Base-by-base conservation (phyloP, 2,113 vertebrate genomes). In the Clarias magur region DNA sequence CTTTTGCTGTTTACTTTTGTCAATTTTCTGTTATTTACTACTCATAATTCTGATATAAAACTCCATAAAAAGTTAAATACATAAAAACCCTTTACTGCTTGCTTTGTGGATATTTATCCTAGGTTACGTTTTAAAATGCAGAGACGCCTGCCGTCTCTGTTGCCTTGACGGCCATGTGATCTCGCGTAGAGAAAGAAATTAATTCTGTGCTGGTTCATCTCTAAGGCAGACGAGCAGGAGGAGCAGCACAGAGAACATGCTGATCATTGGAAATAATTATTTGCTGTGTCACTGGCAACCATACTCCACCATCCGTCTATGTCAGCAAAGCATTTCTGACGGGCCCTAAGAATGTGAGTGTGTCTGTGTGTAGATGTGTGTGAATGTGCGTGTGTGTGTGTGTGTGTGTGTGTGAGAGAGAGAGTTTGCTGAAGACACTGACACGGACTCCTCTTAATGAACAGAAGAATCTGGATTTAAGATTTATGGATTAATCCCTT, bases 401-500 rank as follows among this genome's bases (percentile, higher is more conserved):
- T 25, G 72, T 4, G 89, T 70, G 12, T 38, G 82, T 80, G 72
- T 72, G 86, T 25, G 89, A 25, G 80, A 80, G 80, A 72, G 86
- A 30, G 89, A n/a, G 80, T 84, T 81, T 67, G 16, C 90, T 21
- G 56, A 92, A 91, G 91, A 94, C 90, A 84, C 89, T 12, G 87
- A 63, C 91, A 90, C 86, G 86, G 90, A 91, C 93, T 91, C 89
- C 90, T 92, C 93, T 92, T 94, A 94, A 94, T 93, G 92, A 94
- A 94, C 86, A 94, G 92, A 92, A 93, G 93, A 93, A 93, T 90
- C 82, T 94, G 92, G 92, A 93, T 93, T 93, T 91, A 90, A 92
- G 91, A 95, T 95, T 95, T 94, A 95, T 94, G 94, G 94, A 95
- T 95, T 95, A 95, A 95, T 95, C 92, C 95, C 92, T 93, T 88